Base-by-base conservation (phyloP, 2,888 invertebrate species). In the Eilema griseolum region DNA sequence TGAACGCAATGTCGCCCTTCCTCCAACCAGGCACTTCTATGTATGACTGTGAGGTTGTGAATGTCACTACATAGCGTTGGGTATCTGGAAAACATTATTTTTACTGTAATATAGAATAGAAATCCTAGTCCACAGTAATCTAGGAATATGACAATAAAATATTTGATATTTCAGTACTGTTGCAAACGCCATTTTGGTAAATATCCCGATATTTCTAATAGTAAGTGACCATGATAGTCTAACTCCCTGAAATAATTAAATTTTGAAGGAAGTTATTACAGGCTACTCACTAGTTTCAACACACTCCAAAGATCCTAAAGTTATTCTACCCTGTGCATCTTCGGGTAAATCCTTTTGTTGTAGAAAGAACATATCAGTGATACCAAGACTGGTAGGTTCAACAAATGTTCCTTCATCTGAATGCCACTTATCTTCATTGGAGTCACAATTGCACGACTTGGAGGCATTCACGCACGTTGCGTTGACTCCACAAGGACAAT, bases 11-110 rank as follows among this genome's bases (percentile, higher is more conserved):
- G 86, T 98, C 98, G 1, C 98, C 98, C 85, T 98, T 98, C 71
- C 98, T 96, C 99, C 99, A 99, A 0, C 98, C 98, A 0, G 98
- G 98, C 2, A 99, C 98, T 94, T 98, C 98, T 80, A 99, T 97
- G 89, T 98, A 99, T 0, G 98, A 98, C 83, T 98, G 98, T 37
- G 98, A 98, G 0, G 98, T 98, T 63, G 98, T 98, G 88, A 99
- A 99, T 7, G 99, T 99, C 14, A 99, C 98, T 11, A 99, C 98
- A 89, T 98, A 98, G 82, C 98, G 97, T 90, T 98, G 98, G 2
- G 98, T 98, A 90, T 99, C 98, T 98, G 89, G 52, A 92, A 94
- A 80, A 64, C 46, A 46, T 46, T 46, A 46, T 20, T 46, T 46
- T 3, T 46, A 20, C 20, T 20, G 20, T 46, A 46, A 20, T 46